Conservation (phyloP, 2,113 vertebrate species). For the Cairina moschata region DNA sequence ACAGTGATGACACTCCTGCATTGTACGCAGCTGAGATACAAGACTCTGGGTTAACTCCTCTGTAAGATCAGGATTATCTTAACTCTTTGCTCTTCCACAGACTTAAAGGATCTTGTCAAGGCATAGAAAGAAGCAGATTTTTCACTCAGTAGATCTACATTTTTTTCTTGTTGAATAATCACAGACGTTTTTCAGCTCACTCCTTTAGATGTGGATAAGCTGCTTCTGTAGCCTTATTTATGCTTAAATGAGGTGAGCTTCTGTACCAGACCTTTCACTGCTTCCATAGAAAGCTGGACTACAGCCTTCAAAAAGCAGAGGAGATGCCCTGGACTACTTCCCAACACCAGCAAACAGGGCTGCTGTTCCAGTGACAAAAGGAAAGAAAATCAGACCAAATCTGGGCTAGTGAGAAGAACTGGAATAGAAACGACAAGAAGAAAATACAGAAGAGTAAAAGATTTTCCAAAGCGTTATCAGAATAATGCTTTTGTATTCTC, state of each 20-base stretch:
- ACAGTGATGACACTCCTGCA: constrained; percentile 25
- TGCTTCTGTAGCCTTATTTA: not conserved
- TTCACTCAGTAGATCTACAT: not conserved
- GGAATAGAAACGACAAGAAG: not conserved
- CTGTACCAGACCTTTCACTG: not conserved
- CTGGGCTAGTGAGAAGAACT: not conserved
- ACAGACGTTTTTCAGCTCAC: not conserved
- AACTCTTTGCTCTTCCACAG: not conserved
- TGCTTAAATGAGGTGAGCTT: not conserved
- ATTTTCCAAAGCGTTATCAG: not conserved
- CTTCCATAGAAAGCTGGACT: not conserved
- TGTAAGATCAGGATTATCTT: not conserved
- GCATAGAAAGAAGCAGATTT: not conserved
- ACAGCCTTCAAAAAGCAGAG: not conserved
- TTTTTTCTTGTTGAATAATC: not conserved
- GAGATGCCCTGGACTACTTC: not conserved
- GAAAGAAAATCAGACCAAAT: not conserved
- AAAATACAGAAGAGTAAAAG: not conserved
- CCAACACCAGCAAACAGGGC: not conserved
- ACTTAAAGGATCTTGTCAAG: not conserved
- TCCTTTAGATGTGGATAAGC: not conserved
- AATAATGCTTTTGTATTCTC: not conserved
- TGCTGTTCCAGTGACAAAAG: not conserved
- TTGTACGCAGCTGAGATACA: constrained; percentile 30
- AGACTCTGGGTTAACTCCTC: not conserved